Evolutionary conservation across 2,797 vertebrate species (phyloP).

Genomic region (Schizopygopsis pylzovi): DNA sequence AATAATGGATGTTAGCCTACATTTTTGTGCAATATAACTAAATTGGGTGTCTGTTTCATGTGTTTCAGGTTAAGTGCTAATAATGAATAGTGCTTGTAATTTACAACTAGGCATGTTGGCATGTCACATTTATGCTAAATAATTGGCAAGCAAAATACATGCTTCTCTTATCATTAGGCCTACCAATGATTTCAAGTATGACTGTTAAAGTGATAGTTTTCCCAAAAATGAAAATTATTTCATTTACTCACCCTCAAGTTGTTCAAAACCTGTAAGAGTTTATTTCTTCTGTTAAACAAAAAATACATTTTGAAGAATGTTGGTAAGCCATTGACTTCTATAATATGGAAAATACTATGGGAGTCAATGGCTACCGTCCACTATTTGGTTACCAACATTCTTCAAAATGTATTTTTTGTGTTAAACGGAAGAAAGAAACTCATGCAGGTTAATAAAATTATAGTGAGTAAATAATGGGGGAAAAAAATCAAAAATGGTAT

Average conservation of each 20-base stretch:
- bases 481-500: not conserved
- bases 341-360: not conserved
- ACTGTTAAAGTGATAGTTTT: not conserved
- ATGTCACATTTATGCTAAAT: not conserved
- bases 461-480: not conserved
- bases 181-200: not conserved
- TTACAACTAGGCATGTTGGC: not conserved
- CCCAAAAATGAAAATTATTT: not conserved
- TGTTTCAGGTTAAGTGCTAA: not conserved
- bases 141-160: not conserved
- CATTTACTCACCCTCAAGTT: not conserved
- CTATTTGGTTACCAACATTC: not conserved
- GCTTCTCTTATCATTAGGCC: not conserved
- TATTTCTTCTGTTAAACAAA: not conserved
- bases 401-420: not conserved
- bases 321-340: not conserved
- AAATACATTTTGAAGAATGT: not conserved
- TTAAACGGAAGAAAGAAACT: not conserved
- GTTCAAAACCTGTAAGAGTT: not conserved
- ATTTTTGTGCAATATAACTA: not conserved
- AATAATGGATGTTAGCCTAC: not conserved
- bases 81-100: not conserved
- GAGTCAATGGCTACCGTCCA: not conserved
- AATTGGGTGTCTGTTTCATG: not conserved
- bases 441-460: not conserved